Conservation (phyloP, 92 coral and sea anemone genomes). For the Actinostola sp. region DNA sequence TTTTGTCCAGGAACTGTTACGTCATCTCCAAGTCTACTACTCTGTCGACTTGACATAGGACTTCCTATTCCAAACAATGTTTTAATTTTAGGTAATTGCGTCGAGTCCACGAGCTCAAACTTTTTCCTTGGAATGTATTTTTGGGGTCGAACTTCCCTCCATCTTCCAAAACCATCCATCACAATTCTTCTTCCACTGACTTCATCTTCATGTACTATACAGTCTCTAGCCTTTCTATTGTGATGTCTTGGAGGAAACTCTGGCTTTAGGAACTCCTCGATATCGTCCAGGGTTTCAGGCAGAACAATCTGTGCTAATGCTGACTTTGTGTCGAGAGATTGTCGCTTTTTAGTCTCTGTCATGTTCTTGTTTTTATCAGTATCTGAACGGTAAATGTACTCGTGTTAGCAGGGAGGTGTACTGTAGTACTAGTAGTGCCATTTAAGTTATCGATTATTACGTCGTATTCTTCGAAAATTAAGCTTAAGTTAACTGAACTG, state of each 20-base stretch:
- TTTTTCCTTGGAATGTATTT: conserved; percentile 3
- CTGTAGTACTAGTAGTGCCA: no score
- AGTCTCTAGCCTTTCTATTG: background rate
- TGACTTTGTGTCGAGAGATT: conserved; percentile 27
- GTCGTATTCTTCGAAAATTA: no score
- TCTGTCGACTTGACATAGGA: background rate
- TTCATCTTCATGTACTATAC: conserved; percentile 11
- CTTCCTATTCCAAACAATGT: conserved; percentile 16
- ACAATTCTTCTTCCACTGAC: conserved; percentile 74
- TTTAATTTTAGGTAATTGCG: conserved; percentile 14
- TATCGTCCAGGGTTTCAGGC: conserved; percentile 72
- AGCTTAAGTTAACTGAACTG: no score
- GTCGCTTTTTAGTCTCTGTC: background rate
- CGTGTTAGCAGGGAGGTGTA: no score
- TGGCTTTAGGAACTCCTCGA: conserved; percentile 82
- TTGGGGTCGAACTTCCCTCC: conserved; percentile 74
- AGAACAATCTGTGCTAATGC: conserved; percentile 76
- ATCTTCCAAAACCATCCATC: conserved; percentile 91
- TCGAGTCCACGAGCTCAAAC: conserved; percentile 8
- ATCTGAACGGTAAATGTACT: no score
- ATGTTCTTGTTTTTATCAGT: no score
- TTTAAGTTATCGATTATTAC: no score
- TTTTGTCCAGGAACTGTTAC: conserved; percentile 3
- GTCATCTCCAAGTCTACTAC: background rate
- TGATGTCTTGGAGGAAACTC: conserved; percentile 59